Percentiles rank a stretch among this genome's conserved stretches.
Conservation (phyloP, 1,140 invertebrate species). For the Drosophila bipectinata region DNA sequence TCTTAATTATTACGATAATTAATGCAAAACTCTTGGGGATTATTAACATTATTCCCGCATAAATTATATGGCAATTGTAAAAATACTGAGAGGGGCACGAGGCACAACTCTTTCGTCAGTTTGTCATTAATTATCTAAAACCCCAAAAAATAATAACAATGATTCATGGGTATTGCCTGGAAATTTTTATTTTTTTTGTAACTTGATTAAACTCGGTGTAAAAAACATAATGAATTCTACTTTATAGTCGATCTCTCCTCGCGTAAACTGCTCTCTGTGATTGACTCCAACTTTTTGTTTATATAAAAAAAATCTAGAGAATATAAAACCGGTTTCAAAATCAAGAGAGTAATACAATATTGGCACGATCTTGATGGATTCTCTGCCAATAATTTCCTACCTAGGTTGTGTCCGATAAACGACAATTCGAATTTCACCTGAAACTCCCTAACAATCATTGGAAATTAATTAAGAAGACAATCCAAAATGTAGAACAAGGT, state of each 20-base stretch:
- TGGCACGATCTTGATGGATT: not conserved
- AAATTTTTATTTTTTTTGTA: not conserved
- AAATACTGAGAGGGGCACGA: not conserved
- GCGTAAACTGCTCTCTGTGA: not conserved
- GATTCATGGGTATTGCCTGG: constrained; percentile 1
- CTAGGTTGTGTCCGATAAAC: not conserved
- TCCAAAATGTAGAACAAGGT: not conserved
- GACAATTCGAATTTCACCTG: not conserved
- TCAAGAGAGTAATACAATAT: not conserved
- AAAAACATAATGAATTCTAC: not conserved
- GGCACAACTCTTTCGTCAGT: not conserved
- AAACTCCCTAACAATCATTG: not conserved
- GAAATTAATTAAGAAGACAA: not conserved
- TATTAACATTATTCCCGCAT: constrained; percentile 14
- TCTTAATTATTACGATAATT: not conserved
- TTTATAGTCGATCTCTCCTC: not conserved
- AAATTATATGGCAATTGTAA: constrained; percentile 11
- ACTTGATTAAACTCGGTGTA: not conserved
- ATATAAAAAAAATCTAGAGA: not conserved
- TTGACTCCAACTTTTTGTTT: not conserved
- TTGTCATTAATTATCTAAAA: not conserved
- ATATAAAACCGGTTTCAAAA: not conserved
- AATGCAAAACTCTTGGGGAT: not conserved
- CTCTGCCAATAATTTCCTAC: not conserved
- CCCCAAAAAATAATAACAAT: not conserved